Evolutionary conservation across 2,888 invertebrate genomes (phyloP), one percentile per base, ranked within the genome.

Genomic region (Synergus laeviventris): DNA sequence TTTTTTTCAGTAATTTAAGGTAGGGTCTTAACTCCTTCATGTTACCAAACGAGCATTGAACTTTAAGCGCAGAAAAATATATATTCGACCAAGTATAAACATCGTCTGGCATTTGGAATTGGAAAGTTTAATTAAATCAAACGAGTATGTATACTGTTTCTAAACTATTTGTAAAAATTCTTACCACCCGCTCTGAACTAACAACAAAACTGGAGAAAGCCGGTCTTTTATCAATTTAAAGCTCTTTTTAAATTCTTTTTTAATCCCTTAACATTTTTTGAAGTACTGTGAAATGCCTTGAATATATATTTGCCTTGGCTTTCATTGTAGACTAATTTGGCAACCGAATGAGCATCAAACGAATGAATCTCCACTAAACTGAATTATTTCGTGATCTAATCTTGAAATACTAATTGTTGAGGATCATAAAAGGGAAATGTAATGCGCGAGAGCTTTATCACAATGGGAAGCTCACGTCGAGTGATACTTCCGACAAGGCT

Each of bases 401-500:
- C 7, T 31, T 5, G 5, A 31, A 31, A 39, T n/a, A 45, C 3
- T 54, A 16, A 9, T 18, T 54, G 2, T 54, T 54, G 11, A 54
- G 49, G 1, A 18, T 2, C 2, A 54, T 9, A 54, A 54, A n/a
- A 54, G 11, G n/a, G 18, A 54, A 54, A n/a, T 49, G 1, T 74
- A 36, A 36, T 73, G 24, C 64, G 38, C 66, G 62, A 64, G 73
- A 73, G 60, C 74, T 70, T 77, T 79, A 79, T 79, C 79, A 79
- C 79, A 79, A 79, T 79, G 76, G 74, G 66, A 61, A 54, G 62
- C 64, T 16, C 60, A 42, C n/a, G 49, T 18, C n/a, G 73, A 42
- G 73, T 61, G 73, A 18, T 64, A 73, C 76, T 78, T 76, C 76
- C 78, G 76, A 79, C 78, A 79, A 79, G 78, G 76, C 66, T 76